Percentiles rank a stretch among this genome's conserved stretches.
Evolutionary conservation across 2,888 invertebrate genomes (phyloP).

Genomic region (Heliconius sara): DNA sequence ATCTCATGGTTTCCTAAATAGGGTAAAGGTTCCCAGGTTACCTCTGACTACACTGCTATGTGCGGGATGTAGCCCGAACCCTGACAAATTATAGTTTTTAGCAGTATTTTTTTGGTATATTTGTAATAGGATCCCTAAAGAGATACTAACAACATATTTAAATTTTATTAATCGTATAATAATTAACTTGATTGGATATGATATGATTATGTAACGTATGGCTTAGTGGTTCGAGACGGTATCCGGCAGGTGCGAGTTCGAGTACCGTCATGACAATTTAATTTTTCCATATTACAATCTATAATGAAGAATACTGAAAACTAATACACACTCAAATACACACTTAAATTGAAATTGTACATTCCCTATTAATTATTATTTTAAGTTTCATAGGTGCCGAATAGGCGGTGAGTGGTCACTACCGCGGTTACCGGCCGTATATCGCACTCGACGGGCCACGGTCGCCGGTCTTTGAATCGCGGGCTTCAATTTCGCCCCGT

Average conservation of each 20-base stretch:
- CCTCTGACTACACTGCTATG: too few relatives aligned
- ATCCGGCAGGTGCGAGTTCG: neutral
- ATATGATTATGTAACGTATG: too few relatives aligned
- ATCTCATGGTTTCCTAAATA: too few relatives aligned
- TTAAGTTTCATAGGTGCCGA: constrained; percentile 1
- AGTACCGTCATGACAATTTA: neutral
- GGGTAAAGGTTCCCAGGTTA: too few relatives aligned
- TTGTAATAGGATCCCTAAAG: too few relatives aligned
- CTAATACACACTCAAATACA: neutral
- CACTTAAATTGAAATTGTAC: neutral
- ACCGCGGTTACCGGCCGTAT: constrained; percentile 3
- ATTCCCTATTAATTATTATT: neutral
- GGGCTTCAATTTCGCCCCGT: constrained; percentile 77
- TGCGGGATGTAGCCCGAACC: too few relatives aligned
- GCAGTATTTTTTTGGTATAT: too few relatives aligned
- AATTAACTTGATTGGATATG: too few relatives aligned
- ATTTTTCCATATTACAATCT: too few relatives aligned
- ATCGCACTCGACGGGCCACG: constrained; percentile 8
- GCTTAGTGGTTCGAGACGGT: neutral
- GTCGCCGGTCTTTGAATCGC: constrained; percentile 65
- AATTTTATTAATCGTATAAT: too few relatives aligned
- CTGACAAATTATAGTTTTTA: too few relatives aligned
- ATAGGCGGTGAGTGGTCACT: neutral
- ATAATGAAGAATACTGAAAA: neutral
- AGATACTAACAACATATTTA: too few relatives aligned